Percentiles rank a stretch among this genome's conserved stretches.
These are phyloP conservation scores for Clostera curtula DNA, from an alignment of 2,888 invertebrate genomes.

Conservation along the genomic window DNA sequence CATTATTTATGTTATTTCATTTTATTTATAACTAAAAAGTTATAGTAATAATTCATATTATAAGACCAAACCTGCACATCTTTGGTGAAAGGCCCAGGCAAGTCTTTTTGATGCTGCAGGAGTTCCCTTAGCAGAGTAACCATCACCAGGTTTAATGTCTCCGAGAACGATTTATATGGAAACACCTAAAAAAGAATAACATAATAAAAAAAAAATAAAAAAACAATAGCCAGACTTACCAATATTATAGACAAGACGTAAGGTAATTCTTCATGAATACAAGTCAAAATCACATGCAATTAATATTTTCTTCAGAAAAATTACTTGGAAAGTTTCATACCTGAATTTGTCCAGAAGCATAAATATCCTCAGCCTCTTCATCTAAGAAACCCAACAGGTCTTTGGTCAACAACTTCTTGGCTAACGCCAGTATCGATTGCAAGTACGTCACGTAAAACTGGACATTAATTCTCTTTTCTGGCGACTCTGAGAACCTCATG, in stretches of 20 bases:
- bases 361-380: conserved; percentile 87
- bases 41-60: conserved; percentile 3
- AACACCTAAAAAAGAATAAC: conserved; percentile 78
- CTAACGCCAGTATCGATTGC: conserved; percentile 84
- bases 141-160: conserved; percentile 94
- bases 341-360: conserved; percentile 79
- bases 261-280: no score
- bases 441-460: conserved; percentile 86
- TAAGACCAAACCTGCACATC: conserved; percentile 83
- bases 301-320: no score
- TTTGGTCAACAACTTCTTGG: conserved; percentile 90
- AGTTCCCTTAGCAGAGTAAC: conserved; percentile 93
- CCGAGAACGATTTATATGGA: conserved; percentile 95
- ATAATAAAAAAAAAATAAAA: conserved; percentile 6
- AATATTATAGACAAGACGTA: no score
- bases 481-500: conserved; percentile 84
- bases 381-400: conserved; percentile 88
- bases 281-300: no score
- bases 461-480: conserved; percentile 78
- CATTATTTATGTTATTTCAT: no score
- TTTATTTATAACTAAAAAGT: no score
- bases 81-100: conserved; percentile 92
- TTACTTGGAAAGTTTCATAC: conserved; percentile 29
- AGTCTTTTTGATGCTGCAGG: conserved; percentile 90
- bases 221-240: not conserved